A percentile compares a stretch with the other conserved stretches of the same genome.
Evolutionary conservation across 2,797 vertebrate species (phyloP).

Genomic region (Aplochiton taeniatus): DNA sequence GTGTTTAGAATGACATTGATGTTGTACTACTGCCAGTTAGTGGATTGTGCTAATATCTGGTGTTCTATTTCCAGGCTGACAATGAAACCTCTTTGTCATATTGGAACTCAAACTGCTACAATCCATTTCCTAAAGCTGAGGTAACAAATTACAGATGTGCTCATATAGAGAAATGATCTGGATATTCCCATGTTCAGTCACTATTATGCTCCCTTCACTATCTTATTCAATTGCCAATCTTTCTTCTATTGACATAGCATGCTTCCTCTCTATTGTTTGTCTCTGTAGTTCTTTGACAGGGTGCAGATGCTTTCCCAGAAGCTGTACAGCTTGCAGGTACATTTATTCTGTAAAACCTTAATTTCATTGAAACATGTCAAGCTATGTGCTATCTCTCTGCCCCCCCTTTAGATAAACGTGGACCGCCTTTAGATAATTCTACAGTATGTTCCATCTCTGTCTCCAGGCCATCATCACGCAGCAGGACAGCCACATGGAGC

Average conservation of each 20-base stretch:
- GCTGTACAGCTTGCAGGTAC: slow-evolving; percentile 89
- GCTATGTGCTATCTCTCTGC: too few relatives aligned
- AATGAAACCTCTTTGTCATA: slow-evolving; percentile 4
- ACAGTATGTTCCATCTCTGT: neutral
- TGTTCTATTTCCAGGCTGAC: slow-evolving; percentile 50
- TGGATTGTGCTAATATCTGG: neutral
- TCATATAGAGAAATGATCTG: too few relatives aligned
- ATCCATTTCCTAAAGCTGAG: slow-evolving; percentile 29
- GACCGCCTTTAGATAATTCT: too few relatives aligned
- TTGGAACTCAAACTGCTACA: neutral
- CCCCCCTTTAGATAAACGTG: too few relatives aligned
- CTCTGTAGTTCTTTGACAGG: slow-evolving; percentile 75
- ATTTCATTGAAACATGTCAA: neutral
- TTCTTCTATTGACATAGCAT: neutral
- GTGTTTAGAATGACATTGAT: neutral
- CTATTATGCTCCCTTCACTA: neutral
- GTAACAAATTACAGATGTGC: slow-evolving; percentile 29
- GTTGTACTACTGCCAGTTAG: neutral
- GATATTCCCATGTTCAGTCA: neutral
- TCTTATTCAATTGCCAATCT: neutral
- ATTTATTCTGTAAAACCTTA: slow-evolving; percentile 7
- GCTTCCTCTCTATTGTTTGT: neutral
- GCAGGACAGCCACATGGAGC: slow-evolving; percentile 86
- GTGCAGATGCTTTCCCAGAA: slow-evolving; percentile 76
- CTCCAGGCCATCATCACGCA: slow-evolving; percentile 78